Evolutionary conservation across 2,113 vertebrate genomes (phyloP).

Genomic region (Tichodroma muraria): DNA sequence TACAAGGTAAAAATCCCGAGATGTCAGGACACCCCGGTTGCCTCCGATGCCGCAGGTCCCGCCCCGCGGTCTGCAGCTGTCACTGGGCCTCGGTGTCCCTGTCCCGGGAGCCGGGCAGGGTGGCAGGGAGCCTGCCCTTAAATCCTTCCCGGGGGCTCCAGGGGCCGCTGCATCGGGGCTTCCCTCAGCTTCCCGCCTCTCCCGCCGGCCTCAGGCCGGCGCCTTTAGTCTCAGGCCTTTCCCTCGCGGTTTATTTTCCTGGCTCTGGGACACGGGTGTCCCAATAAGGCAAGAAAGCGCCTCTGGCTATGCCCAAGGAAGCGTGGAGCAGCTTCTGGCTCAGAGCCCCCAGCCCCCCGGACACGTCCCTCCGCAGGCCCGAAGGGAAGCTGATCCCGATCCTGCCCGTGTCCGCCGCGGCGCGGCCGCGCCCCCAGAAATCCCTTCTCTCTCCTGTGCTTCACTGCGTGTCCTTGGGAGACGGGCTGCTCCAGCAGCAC

Average conservation of each 20-base stretch:
- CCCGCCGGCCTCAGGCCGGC: rapidly evolving
- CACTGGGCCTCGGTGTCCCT: rapidly evolving
- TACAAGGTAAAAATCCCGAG: rapidly evolving
- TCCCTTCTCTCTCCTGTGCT: background rate
- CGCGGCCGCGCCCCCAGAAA: background rate
- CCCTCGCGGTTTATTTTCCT: rapidly evolving
- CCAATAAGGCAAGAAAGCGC: rapidly evolving
- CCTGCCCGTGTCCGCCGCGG: rapidly evolving
- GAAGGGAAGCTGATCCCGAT: background rate
- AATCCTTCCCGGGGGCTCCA: background rate
- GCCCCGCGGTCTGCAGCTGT: background rate
- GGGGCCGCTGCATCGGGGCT: rapidly evolving
- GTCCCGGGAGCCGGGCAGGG: rapidly evolving
- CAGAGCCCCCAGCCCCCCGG: background rate
- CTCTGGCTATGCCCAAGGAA: background rate
- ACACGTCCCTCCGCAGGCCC: too few relatives aligned
- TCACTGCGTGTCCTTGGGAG: rapidly evolving
- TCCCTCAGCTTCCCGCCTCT: background rate
- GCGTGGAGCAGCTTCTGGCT: background rate
- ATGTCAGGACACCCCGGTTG: background rate
- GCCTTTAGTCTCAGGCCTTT: background rate
- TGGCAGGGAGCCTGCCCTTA: background rate
- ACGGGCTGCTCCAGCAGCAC: rapidly evolving
- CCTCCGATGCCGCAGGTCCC: rapidly evolving
- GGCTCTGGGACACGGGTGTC: too few relatives aligned